Base-by-base conservation (phyloP, 2,888 invertebrate genomes). In the Phymatocera aterrima region DNA sequence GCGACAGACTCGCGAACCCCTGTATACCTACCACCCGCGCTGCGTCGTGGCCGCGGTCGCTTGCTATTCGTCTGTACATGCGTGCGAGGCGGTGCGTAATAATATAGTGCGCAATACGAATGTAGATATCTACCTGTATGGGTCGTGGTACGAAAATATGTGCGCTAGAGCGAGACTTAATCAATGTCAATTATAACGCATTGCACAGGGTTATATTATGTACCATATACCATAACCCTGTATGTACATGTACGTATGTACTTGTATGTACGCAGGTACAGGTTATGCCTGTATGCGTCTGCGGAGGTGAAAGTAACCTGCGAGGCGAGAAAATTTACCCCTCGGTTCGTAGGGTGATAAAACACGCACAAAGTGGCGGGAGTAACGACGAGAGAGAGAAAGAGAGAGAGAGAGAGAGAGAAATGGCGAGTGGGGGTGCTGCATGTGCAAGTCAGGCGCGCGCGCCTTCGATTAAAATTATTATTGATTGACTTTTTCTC, bases 181-280 rank as follows among this genome's bases (percentile, higher is more conserved):
- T 87, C 82, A 86, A 82, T 82, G 84, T 85, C 87, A 86, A 87
- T 87, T 85, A 86, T 86, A 85, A 87, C 72, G 34, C 72, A 72
- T 51, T 34, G 72, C 72, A 34, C 37, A 64, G 18, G 72, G 31
- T 51, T n/a, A n/a, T n/a, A n/a, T n/a, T n/a, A 28, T n/a, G 65
- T 65, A 40, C 21, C 21, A 12, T 40, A 68, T 68, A 28, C 28
- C 28, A 28, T 24, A 60, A 10, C n/a, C n/a, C n/a, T n/a, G 10
- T 43, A 43, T 15, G 12, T 3, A n/a, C 31, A 24, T 15, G 10
- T n/a, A n/a, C n/a, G n/a, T n/a, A n/a, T n/a, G n/a, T n/a, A 31
- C 60, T 12, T 51, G 34, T 24, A 68, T 3, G 4, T 48, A 18
- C n/a, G n/a, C n/a, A n/a, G n/a, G n/a, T n/a, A n/a, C 54, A 5